Evolutionary conservation across 2,888 invertebrate genomes (phyloP), one percentile per base, ranked within the genome.

Genomic region (Troides aeacus): DNA sequence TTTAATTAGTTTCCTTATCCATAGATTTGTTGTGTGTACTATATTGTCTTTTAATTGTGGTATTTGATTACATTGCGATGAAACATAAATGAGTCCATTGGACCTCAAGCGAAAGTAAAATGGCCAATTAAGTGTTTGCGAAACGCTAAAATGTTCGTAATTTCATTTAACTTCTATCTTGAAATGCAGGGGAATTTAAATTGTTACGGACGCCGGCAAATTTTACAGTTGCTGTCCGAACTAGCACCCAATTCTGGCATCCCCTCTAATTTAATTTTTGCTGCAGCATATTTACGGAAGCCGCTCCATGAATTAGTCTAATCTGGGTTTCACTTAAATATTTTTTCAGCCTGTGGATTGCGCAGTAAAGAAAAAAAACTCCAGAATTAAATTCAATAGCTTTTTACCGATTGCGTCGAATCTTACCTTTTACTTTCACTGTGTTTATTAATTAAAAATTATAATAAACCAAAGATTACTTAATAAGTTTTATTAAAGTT

Each of bases 51-150:
- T 6, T 18, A 71, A 74, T 74, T 73, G 74, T 73, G 73, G 75
- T 77, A 76, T 76, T 77, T 57, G 18, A 53, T 72, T 10, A 10
- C 39, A 74, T 82, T 83, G 80, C 77, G 62, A 21, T 50, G 39
- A 42, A 53, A 15, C 21, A 53, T n/a, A 46, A 60, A 62, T n/a
- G 21, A 24, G 23, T 56, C 60, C 59, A 63, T 64, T 17, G 62
- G 62, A 67, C 64, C 10, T 65, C 57, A 66, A 17, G 23, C 62
- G 24, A 62, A 62, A 68, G 39, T 64, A 60, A 60, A 64, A 60
- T 23, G 57, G 24, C 15, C 42, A 56, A 69, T 65, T 36, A 57
- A 7, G 61, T 64, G 66, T 70, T 70, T 66, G 66, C 39, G 36
- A 23, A 62, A 66, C 62, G 36, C 62, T 62, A 36, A 58, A 58